phyloP scores from a whole-genome alignment of 2,888 invertebrate species.

The Zaprionus bogoriensis region DNA sequence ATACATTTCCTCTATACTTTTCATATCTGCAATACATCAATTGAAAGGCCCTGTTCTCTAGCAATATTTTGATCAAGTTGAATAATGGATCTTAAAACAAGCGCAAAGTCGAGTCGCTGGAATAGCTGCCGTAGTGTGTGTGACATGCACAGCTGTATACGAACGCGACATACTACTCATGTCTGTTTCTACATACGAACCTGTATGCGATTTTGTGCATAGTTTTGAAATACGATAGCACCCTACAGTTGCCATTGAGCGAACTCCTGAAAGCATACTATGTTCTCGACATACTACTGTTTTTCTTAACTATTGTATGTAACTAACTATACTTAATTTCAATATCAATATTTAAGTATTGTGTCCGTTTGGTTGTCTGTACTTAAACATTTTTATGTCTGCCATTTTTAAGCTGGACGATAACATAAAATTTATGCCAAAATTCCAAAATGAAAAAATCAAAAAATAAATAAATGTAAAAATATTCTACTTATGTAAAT shows the following conservation, averaged over 20 bases:
- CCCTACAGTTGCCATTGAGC: constrained; percentile 71
- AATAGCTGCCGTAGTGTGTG: constrained; percentile 71
- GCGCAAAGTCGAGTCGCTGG: constrained; percentile 71
- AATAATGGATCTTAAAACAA: constrained; percentile 69
- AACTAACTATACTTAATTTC: constrained; percentile 61
- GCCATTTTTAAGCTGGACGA: constrained; percentile 74
- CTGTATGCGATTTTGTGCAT: constrained; percentile 33
- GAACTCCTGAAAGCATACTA: constrained; percentile 64
- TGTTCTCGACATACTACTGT: constrained; percentile 52
- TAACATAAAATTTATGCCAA: constrained; percentile 61
- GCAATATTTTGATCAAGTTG: constrained; percentile 77
- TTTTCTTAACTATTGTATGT: constrained; percentile 52
- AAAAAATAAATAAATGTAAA: constrained; percentile 34
- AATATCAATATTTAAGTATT: constrained; percentile 69
- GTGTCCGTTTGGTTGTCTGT: constrained; percentile 82
- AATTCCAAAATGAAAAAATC: constrained; percentile 47
- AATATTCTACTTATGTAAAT: constrained; percentile 49
- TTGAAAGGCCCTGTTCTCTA: constrained; percentile 73
- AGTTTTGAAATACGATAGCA: constrained; percentile 15
- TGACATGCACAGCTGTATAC: constrained; percentile 35
- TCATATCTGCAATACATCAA: constrained; percentile 22
- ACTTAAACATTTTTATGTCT: constrained; percentile 82
- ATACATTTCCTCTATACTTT: constrained; percentile 27
- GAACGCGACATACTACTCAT: constrained; percentile 2
- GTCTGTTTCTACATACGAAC: background rate